Base-by-base conservation (phyloP, 2,113 vertebrate genomes). In the Eulemur rufifrons region DNA sequence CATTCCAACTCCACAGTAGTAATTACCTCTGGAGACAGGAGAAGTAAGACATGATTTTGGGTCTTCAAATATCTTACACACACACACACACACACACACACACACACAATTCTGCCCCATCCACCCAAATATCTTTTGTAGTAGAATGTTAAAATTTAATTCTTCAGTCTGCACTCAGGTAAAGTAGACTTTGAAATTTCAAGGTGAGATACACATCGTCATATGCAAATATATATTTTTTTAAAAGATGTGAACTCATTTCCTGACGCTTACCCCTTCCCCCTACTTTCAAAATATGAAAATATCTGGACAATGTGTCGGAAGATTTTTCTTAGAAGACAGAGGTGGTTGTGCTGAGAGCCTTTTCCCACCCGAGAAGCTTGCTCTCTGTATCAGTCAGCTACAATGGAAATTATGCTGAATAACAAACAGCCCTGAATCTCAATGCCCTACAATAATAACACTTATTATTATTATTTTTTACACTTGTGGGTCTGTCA, bases 11-110 rank as follows among this genome's bases (percentile, higher is more conserved):
- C 63, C 85, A 50, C 52, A 7, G 4, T 17, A 25, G 11, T 29
- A 34, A 50, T 34, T 21, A 32, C 0, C 4, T 59, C 32, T 21
- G 17, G 23, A 47, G 37, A 47, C 8, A 45, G 11, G 10, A 85
- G 1, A 1, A 0, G 2, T 39, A 39, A 15, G 0, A 20, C 0
- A 10, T 27, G 10, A 52, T 20, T n/a, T 18, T 8, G 17, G 34
- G 3, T 2, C 5, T 68, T 34, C 20, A 54, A 42, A n/a, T 52
- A 13, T 47, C 73, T 42, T 42, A 8, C 32, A 25, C 6, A 68
- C 5, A 15, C 73, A 15, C 73, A 29, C 74, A 34, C 29, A 1
- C 9, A 1, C 0, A 0, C 34, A 68, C 5, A 15, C 73, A 29
- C 74, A 50, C 29, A 1, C 6, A 1, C 1, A 0, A 34, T 39